Percentiles rank a stretch among this genome's conserved stretches.
Conservation (phyloP, 92 coral and sea anemone species). For the Porites lobata region DNA sequence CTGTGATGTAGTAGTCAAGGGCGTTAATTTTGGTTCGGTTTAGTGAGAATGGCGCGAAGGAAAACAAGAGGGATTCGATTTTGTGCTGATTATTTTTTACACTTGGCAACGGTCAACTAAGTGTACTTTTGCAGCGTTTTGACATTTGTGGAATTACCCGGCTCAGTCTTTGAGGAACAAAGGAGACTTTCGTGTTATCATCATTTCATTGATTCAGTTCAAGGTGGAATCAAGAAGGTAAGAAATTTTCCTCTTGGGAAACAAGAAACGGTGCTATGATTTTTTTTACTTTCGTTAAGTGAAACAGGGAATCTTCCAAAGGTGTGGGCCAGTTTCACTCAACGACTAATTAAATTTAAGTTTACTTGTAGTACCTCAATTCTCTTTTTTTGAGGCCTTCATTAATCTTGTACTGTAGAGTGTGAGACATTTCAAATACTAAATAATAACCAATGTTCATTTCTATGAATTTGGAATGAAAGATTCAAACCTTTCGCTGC, state of each 20-base stretch:
- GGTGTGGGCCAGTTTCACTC: not conserved
- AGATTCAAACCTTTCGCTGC: too few species aligned
- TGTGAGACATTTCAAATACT: too few species aligned
- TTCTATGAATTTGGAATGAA: too few species aligned
- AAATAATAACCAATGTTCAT: too few species aligned
- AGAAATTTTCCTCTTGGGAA: slow-evolving; percentile 11
- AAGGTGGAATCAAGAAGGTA: slow-evolving; percentile 1
- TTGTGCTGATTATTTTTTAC: not conserved
- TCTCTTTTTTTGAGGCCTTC: not conserved
- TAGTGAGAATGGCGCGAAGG: not conserved
- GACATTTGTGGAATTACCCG: not conserved
- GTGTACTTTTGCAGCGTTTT: not conserved
- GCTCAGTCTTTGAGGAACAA: not conserved
- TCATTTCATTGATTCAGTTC: not conserved
- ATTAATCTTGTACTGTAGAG: too few species aligned
- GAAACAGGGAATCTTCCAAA: not conserved
- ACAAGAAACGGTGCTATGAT: not conserved
- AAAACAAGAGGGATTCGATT: slow-evolving; percentile 5
- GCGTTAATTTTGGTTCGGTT: too few species aligned
- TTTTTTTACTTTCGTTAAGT: not conserved
- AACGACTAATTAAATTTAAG: not conserved
- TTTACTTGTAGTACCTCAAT: not conserved
- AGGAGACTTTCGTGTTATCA: not conserved
- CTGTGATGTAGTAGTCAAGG: too few species aligned
- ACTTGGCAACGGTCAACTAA: not conserved